A percentile compares a stretch with the other conserved stretches of the same genome.
Conservation (phyloP, 1,140 invertebrate genomes). For the Drosophila ercepeae region DNA sequence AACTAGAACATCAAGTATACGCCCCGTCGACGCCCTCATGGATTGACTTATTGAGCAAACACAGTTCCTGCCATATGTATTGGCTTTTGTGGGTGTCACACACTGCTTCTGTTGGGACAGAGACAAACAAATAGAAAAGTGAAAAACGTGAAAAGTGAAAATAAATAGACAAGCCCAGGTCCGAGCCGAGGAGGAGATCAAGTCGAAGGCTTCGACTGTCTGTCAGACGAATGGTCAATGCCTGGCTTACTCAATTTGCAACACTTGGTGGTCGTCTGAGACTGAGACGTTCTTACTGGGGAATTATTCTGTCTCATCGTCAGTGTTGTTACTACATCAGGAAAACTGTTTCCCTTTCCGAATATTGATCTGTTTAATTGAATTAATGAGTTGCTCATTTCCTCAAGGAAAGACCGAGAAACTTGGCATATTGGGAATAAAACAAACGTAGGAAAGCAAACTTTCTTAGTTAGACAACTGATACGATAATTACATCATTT, state of each 20-base stretch:
- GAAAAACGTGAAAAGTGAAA: conserved; percentile 59
- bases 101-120: conserved; percentile 11
- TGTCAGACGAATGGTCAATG: conserved; percentile 3
- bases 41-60: conserved; percentile 31
- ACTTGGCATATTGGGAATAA: no score
- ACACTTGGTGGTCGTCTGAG: background rate
- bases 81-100: background rate
- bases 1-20: conserved; percentile 63
- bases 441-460: conserved; percentile 11
- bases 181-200: background rate
- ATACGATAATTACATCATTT: conserved; percentile 16
- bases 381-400: conserved; percentile 20
- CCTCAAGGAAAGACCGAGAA: background rate
- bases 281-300: conserved; percentile 18
- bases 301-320: background rate
- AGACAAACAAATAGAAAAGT: conserved; percentile 54
- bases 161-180: conserved; percentile 30
- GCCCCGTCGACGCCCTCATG: conserved; percentile 35
- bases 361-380: conserved; percentile 40
- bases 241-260: conserved; percentile 26
- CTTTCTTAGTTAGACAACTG: conserved; percentile 8
- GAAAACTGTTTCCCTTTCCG: background rate
- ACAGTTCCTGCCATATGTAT: conserved; percentile 33
- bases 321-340: background rate
- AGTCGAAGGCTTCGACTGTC: conserved; percentile 35